Evolutionary conservation across 2,888 invertebrate species (phyloP).

Genomic region (Rosalia funebris): DNA sequence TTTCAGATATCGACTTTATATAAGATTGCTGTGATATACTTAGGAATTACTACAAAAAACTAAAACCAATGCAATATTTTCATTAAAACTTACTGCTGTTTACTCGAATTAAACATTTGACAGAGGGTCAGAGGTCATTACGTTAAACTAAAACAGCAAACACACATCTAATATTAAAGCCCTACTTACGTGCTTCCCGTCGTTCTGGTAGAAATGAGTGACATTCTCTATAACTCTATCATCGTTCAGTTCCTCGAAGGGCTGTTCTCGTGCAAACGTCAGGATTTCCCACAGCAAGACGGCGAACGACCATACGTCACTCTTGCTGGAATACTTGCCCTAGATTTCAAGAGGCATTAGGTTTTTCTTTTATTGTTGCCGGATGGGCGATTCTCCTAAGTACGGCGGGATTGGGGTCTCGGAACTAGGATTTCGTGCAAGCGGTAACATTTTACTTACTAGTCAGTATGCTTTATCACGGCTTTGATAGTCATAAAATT

Average conservation of each 20-base stretch:
- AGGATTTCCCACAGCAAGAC: constrained; percentile 89
- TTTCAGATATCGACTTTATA: too few species aligned
- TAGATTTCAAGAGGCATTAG: constrained; percentile 59
- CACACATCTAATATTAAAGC: constrained; percentile 11
- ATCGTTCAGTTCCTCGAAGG: constrained; percentile 82
- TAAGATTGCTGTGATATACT: too few species aligned
- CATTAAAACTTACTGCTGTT: too few species aligned
- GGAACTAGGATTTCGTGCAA: too few species aligned
- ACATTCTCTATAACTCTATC: constrained; percentile 86
- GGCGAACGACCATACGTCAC: constrained; percentile 90
- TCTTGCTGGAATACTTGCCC: constrained; percentile 84
- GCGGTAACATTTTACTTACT: too few species aligned
- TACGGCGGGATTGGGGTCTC: neutral
- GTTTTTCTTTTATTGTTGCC: constrained; percentile 4
- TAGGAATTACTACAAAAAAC: too few species aligned
- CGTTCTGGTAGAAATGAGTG: constrained; percentile 80
- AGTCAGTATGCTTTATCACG: too few species aligned
- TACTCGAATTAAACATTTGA: neutral
- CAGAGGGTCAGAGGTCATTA: neutral
- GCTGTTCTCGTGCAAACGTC: constrained; percentile 84
- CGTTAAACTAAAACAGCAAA: neutral
- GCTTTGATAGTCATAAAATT: too few species aligned
- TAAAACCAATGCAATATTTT: too few species aligned
- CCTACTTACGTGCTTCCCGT: constrained; percentile 73
- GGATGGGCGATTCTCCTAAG: neutral